A percentile compares a stretch with the other conserved stretches of the same genome.
Evolutionary conservation across 2,888 invertebrate genomes (phyloP).

Genomic region (Tanypteryx hageni): DNA sequence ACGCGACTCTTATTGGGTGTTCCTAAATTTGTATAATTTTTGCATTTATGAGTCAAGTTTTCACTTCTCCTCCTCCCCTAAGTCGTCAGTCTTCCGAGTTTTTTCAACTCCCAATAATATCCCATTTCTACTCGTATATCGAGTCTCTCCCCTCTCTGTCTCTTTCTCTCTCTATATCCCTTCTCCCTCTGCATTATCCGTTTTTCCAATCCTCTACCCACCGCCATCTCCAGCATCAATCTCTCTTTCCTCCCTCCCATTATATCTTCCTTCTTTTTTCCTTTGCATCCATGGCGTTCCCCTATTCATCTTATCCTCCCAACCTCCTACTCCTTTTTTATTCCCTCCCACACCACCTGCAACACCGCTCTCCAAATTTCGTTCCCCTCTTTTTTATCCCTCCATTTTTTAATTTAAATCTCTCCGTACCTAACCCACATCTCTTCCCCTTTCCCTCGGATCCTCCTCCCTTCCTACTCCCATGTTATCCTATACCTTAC

Average conservation of each 20-base stretch:
- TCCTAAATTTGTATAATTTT: too few species aligned
- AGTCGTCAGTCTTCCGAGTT: too few species aligned
- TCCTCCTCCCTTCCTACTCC: not conserved
- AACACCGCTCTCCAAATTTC: slow-evolving; percentile 40
- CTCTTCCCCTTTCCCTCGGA: not conserved
- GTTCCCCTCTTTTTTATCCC: not conserved
- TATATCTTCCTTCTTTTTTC: not conserved
- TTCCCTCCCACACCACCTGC: slow-evolving; percentile 7
- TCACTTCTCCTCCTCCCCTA: too few species aligned
- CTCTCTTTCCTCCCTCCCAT: slow-evolving; percentile 36
- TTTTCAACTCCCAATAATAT: too few species aligned
- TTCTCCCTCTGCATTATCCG: not conserved
- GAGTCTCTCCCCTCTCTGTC: not conserved
- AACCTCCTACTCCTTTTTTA: not conserved
- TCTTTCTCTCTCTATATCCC: too few species aligned
- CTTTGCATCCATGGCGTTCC: slow-evolving; percentile 2
- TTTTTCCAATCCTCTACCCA: not conserved
- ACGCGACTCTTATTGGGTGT: too few species aligned
- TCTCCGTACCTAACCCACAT: not conserved
- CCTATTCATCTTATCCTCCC: slow-evolving; percentile 6
- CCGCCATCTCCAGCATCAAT: slow-evolving; percentile 45
- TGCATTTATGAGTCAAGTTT: too few species aligned
- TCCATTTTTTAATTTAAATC: not conserved
- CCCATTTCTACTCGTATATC: not conserved
- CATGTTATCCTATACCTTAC: not conserved